These are phyloP conservation scores for Lagopus leucura DNA, from an alignment of 2,113 vertebrate genomes.

Conservation along the genomic window DNA sequence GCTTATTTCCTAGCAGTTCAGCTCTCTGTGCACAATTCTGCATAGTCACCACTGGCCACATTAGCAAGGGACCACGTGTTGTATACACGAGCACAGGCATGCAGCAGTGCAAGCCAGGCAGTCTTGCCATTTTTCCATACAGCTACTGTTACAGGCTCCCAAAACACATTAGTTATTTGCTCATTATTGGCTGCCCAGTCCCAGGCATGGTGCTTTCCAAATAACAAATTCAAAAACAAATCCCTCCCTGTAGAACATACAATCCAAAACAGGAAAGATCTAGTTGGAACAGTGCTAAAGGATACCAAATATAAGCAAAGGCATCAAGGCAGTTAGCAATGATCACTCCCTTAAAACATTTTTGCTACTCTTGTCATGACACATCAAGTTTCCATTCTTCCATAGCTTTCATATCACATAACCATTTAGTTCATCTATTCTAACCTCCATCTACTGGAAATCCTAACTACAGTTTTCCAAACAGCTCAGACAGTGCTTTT, in stretches of 20 bases:
- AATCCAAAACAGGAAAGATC: constrained; percentile 40
- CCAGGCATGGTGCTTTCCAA: neutral
- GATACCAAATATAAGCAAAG: neutral
- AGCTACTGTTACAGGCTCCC: constrained; percentile 33
- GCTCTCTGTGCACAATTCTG: neutral
- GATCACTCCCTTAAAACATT: constrained; percentile 17
- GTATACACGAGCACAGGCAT: neutral
- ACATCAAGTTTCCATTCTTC: constrained; percentile 6
- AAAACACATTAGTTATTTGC: neutral
- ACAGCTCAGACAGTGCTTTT: neutral
- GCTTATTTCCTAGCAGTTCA: neutral
- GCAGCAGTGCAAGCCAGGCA: neutral
- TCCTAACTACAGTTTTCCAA: neutral
- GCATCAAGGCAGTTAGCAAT: constrained; percentile 13
- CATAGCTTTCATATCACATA: neutral
- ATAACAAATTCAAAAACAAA: neutral
- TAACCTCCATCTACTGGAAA: neutral
- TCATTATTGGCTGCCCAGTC: constrained; percentile 15
- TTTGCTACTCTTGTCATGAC: constrained; percentile 6
- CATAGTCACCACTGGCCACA: neutral
- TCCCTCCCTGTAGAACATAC: neutral
- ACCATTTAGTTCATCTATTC: neutral
- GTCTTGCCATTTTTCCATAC: constrained; percentile 13
- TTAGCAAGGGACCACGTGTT: neutral
- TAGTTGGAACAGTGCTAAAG: neutral